A percentile compares a stretch with the other conserved stretches of the same genome.
Evolutionary conservation across 2,797 vertebrate genomes (phyloP).

Genomic region (Cryptoprocta ferox): DNA sequence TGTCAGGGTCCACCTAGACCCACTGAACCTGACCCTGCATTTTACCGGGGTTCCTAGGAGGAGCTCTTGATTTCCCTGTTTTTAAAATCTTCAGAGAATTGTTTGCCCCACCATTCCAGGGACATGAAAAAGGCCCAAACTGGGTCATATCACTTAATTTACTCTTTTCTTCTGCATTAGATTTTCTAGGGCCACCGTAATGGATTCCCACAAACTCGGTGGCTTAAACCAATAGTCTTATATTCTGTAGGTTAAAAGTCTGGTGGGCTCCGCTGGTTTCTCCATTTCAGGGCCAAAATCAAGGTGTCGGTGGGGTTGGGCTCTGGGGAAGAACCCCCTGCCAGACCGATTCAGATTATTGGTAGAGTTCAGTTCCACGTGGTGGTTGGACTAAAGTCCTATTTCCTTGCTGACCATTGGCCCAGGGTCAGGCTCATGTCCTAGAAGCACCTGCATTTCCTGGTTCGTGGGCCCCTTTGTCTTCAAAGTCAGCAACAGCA

Average conservation of each 20-base stretch:
- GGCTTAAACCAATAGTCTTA: not conserved
- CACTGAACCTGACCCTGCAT: not conserved
- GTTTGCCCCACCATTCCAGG: not conserved
- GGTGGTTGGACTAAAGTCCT: not conserved
- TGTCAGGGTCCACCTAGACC: not conserved
- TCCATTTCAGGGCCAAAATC: not conserved
- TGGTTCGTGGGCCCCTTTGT: not conserved
- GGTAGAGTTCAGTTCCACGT: not conserved
- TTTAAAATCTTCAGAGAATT: slow-evolving; percentile 37
- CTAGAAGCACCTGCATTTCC: not conserved
- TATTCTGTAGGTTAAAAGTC: not conserved
- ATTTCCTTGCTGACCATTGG: not conserved
- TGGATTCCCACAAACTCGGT: not conserved
- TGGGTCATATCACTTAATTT: not conserved
- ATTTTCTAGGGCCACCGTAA: not conserved
- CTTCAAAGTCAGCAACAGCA: slow-evolving; percentile 11
- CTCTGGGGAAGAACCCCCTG: not conserved
- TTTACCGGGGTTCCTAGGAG: not conserved
- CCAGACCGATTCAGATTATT: not conserved
- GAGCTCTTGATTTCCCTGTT: not conserved
- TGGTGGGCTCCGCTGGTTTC: not conserved
- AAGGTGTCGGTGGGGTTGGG: not conserved
- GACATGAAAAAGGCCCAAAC: not conserved
- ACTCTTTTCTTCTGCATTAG: not conserved
- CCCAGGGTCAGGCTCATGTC: not conserved